These are phyloP conservation scores for Distichodus sexfasciatus DNA, from an alignment of 2,797 vertebrate species.

Conservation along the genomic window DNA sequence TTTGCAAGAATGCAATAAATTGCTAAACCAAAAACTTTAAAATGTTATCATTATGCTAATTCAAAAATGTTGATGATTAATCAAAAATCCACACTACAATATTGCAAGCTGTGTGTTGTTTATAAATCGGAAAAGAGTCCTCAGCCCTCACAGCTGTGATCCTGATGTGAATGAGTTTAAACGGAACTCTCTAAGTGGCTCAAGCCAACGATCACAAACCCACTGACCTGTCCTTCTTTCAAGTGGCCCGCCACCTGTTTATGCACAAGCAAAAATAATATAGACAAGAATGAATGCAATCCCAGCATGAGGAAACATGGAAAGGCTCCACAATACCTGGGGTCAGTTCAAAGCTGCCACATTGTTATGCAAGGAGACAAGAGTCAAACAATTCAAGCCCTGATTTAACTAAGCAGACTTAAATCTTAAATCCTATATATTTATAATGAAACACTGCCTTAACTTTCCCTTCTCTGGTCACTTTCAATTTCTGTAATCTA, in stretches of 20 bases:
- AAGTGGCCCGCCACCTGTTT: slow-evolving; percentile 31
- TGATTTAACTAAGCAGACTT: slow-evolving; percentile 16
- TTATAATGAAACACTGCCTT: not conserved
- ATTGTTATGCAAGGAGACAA: slow-evolving; percentile 19
- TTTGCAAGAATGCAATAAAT: no score
- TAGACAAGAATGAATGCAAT: slow-evolving; percentile 37
- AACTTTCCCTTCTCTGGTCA: not conserved
- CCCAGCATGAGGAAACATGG: slow-evolving; percentile 40
- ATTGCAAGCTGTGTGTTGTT: not conserved
- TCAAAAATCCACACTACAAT: not conserved
- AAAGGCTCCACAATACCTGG: slow-evolving; percentile 47
- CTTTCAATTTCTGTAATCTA: not conserved
- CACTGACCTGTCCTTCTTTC: slow-evolving; percentile 32
- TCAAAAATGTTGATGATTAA: not conserved
- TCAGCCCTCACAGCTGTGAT: slow-evolving; percentile 7
- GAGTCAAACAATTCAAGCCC: slow-evolving; percentile 16
- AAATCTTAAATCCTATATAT: not conserved
- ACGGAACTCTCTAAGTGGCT: slow-evolving; percentile 16
- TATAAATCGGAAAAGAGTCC: not conserved
- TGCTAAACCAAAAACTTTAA: not conserved
- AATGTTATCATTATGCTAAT: not conserved
- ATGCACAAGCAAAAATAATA: slow-evolving; percentile 34
- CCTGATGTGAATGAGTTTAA: slow-evolving; percentile 39
- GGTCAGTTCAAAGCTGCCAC: slow-evolving; percentile 38
- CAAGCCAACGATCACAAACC: slow-evolving; percentile 38